Conservation (phyloP, 2,888 invertebrate genomes). For the Blastobasis lacticolella region DNA sequence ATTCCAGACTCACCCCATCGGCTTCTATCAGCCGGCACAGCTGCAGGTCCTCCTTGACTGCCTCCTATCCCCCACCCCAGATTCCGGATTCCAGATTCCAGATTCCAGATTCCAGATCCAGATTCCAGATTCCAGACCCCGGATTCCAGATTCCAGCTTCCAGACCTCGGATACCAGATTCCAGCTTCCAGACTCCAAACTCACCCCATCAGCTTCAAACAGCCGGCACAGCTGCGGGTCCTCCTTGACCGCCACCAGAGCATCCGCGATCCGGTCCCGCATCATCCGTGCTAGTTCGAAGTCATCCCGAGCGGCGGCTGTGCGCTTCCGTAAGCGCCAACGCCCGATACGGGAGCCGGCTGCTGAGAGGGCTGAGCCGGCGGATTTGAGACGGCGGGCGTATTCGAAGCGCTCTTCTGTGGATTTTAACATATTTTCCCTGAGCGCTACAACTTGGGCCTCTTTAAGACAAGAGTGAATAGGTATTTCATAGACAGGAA, state of each 20-base stretch:
- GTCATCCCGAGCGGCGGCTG: conserved; percentile 93
- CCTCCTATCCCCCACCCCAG: conserved; percentile 84
- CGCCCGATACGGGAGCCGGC: conserved; percentile 93
- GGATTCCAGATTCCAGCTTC: too few species aligned
- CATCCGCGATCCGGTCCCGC: conserved; percentile 91
- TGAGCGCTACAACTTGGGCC: too few species aligned
- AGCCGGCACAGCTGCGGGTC: conserved; percentile 84
- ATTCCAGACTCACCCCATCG: conserved; percentile 75
- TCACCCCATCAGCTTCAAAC: conserved; percentile 85
- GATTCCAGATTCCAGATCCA: too few species aligned
- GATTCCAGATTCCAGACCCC: too few species aligned
- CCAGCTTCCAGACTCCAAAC: conserved; percentile 13
- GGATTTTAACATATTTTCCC: not conserved
- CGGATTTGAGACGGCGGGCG: conserved; percentile 91
- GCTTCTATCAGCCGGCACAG: conserved; percentile 86
- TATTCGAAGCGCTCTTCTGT: conserved; percentile 94
- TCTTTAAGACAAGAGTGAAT: too few species aligned
- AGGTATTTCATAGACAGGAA: too few species aligned
- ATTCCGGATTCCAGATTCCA: too few species aligned
- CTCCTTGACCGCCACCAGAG: conserved; percentile 82
- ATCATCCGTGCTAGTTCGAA: conserved; percentile 92
- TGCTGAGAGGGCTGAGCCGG: conserved; percentile 86
- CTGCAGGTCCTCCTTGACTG: conserved; percentile 82
- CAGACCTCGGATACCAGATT: too few species aligned
- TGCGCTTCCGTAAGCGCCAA: conserved; percentile 91